A percentile compares a stretch with the other conserved stretches of the same genome.
These are phyloP conservation scores for Tachina grossa DNA, from an alignment of 2,888 invertebrate species.

Conservation along the genomic window DNA sequence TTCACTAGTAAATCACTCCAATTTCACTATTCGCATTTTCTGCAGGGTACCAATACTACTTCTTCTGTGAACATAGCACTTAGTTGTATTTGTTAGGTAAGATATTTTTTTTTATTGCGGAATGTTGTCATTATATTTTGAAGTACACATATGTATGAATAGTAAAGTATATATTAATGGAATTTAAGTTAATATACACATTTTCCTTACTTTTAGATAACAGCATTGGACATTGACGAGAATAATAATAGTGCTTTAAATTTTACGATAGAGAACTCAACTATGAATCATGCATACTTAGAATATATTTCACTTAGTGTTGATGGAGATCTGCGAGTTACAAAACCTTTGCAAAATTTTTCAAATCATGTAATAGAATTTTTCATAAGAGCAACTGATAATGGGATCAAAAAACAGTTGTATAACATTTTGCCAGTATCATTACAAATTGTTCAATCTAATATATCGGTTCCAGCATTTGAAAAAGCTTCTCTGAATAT, in stretches of 20 bases:
- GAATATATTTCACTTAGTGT: constrained; percentile 90
- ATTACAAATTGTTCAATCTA: constrained; percentile 89
- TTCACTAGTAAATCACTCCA: too few species aligned
- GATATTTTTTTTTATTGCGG: too few species aligned
- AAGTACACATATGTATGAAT: too few species aligned
- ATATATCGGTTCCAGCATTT: constrained; percentile 89
- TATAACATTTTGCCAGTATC: constrained; percentile 92
- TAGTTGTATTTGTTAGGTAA: too few species aligned
- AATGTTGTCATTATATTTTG: too few species aligned
- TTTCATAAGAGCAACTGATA: constrained; percentile 94
- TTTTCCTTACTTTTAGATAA: constrained; percentile 70
- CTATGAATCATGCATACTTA: constrained; percentile 85
- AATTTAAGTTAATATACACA: background rate
- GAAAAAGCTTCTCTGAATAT: constrained; percentile 89
- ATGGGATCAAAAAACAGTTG: constrained; percentile 88
- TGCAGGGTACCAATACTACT: too few species aligned
- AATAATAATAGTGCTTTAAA: constrained; percentile 88
- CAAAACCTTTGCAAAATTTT: constrained; percentile 85
- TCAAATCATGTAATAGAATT: constrained; percentile 91
- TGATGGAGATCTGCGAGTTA: constrained; percentile 89
- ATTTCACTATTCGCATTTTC: too few species aligned
- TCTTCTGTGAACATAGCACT: too few species aligned
- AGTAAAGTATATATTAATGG: too few species aligned
- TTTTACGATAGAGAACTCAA: constrained; percentile 90
- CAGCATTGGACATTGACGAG: constrained; percentile 88